These are phyloP conservation scores for Novumbra hubbsi DNA, from an alignment of 2,797 vertebrate species.

Conservation along the genomic window DNA sequence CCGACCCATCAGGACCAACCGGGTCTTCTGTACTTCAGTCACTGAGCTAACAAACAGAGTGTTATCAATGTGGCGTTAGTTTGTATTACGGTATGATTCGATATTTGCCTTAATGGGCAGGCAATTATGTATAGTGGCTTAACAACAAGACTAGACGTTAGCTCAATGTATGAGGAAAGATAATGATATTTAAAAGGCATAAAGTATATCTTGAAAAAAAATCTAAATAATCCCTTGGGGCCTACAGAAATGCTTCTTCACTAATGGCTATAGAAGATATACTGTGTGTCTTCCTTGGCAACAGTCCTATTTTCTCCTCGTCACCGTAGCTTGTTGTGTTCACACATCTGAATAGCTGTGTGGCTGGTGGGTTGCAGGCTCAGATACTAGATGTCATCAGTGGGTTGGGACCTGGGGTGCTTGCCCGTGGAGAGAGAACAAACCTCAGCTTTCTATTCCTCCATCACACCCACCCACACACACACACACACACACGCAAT, in stretches of 20 bases:
- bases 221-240: neutral
- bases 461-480: neutral
- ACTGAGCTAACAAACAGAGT: neutral
- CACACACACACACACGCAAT: neutral
- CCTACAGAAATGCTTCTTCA: conserved; percentile 5
- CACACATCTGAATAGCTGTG: neutral
- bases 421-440: neutral
- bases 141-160: neutral
- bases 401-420: neutral
- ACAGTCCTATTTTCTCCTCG: neutral
- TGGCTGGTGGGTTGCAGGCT: neutral
- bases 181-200: neutral
- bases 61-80: neutral
- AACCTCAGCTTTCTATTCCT: neutral
- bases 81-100: neutral
- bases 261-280: conserved; percentile 1
- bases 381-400: neutral
- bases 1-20: neutral
- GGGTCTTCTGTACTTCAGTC: neutral
- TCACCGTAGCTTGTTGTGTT: neutral
- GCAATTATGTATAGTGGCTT: neutral
- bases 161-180: neutral
- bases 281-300: conserved; percentile 2
- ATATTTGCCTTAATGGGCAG: neutral
- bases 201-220: neutral